Evolutionary conservation across 1,140 invertebrate genomes (phyloP), one percentile per base, ranked within the genome.

Genomic region (Galleria mellonella): DNA sequence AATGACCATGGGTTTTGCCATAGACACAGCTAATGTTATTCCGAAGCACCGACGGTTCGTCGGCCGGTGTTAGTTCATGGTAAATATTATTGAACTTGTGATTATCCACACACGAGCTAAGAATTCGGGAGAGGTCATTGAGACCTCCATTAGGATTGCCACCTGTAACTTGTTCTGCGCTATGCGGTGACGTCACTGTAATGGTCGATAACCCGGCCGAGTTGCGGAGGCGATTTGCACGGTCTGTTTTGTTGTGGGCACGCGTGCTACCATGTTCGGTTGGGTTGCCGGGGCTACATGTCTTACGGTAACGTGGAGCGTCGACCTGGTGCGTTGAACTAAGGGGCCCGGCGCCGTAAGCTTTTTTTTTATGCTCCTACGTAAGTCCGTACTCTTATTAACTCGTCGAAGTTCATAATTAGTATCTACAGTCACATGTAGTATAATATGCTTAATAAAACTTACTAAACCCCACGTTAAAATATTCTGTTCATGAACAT

Each of bases 291-390:
- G 49, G 43, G 61, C 66, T 71, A 57, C 56, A 60, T 78, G 70
- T 74, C 72, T 77, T 78, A 83, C 79, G 79, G 79, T 83, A 83
- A 46, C 58, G 41, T 69, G 62, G 79, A 60, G 65, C 77, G 77
- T 52, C 81, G 77, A 84, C 81, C 81, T 62, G 62, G 74, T 68
- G 55, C 77, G 66, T 75, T 78, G 77, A 82, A 84, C 81, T 62
- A 67, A 65, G 72, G 59, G 67, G 62, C 70, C 60, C 54, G 62
- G 39, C 57, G 59, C 61, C 65, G 50, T 52, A 30, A 32, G 47
- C 50, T 48, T 41, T 59, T 58, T 57, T 61, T 62, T 45, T 23
- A 23, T n/a, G 17, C 17, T 3, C 17, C 17, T 23, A 23, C 17
- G 17, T 23, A 23, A 3, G 17, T 23, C 17, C 17, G 6, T 23